Evolutionary conservation across 2,888 invertebrate species (phyloP).

Genomic region (Stenoptilia bipunctidactyla): DNA sequence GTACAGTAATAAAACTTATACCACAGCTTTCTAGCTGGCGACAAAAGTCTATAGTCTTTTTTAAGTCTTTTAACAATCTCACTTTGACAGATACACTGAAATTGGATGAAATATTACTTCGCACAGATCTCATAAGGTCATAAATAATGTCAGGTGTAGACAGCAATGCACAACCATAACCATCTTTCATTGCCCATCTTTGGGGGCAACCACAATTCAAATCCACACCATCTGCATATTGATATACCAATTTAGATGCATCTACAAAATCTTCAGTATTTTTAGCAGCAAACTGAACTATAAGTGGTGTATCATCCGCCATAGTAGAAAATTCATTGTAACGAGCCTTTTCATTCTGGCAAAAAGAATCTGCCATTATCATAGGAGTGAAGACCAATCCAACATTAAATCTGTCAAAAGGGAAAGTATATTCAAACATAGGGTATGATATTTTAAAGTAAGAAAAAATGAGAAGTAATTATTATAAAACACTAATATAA

Average conservation of each 20-base stretch:
- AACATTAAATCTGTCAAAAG: too few species aligned
- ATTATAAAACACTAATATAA: too few species aligned
- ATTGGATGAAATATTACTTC: conserved; percentile 76
- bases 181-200: conserved; percentile 92
- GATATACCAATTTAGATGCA: conserved; percentile 86
- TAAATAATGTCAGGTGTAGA: conserved; percentile 86
- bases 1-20: conserved; percentile 89
- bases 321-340: conserved; percentile 85
- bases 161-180: conserved; percentile 88
- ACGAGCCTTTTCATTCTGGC: conserved; percentile 89
- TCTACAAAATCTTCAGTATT: conserved; percentile 84
- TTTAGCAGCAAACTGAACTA: conserved; percentile 96
- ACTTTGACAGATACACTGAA: conserved; percentile 95
- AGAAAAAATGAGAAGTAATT: too few species aligned
- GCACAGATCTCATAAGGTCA: conserved; percentile 83
- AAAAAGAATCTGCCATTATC: conserved; percentile 96
- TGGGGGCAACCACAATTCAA: conserved; percentile 99
- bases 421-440: too few species aligned
- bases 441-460: too few species aligned
- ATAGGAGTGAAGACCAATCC: conserved; percentile 96
- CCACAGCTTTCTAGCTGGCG: conserved; percentile 86
- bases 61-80: conserved; percentile 79
- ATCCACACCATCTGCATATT: conserved; percentile 92
- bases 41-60: conserved; percentile 84
- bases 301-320: conserved; percentile 82